Percentiles rank a stretch among this genome's conserved stretches.
Conservation (phyloP, 2,888 invertebrate species). For the Zygaena filipendulae region DNA sequence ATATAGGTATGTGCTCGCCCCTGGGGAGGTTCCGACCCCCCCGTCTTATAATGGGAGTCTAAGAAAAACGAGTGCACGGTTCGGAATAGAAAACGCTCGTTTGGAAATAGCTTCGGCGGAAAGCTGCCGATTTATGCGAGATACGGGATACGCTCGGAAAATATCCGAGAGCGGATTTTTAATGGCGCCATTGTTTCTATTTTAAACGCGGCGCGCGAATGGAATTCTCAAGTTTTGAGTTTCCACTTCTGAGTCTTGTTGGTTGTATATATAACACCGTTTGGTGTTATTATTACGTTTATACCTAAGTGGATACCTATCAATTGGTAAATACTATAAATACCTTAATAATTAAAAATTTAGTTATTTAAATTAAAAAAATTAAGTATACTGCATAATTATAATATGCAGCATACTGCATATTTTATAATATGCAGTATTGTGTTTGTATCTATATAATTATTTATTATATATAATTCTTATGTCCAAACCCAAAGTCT, state of each 20-base stretch:
- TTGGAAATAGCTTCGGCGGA: conserved; percentile 67
- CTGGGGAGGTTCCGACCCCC: conserved; percentile 23
- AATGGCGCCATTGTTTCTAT: conserved; percentile 66
- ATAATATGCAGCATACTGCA: too few species aligned
- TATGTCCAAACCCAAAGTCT: too few species aligned
- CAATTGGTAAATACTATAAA: too few species aligned
- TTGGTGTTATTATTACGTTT: too few species aligned
- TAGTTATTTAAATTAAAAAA: too few species aligned
- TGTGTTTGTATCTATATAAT: too few species aligned
- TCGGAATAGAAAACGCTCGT: conserved; percentile 67
- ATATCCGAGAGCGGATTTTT: conserved; percentile 66
- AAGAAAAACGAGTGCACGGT: conserved; percentile 67
- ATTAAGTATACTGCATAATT: too few species aligned
- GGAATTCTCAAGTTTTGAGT: conserved; percentile 52
- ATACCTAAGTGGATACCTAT: too few species aligned
- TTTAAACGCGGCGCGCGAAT: conserved; percentile 63
- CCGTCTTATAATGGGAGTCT: conserved; percentile 60
- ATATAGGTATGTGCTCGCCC: conserved; percentile 21
- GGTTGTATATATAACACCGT: too few species aligned
- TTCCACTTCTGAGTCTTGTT: conserved; percentile 25
- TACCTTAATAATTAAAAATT: too few species aligned
- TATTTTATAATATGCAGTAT: too few species aligned
- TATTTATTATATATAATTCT: too few species aligned
- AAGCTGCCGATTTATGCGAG: conserved; percentile 64
- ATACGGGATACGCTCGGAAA: conserved; percentile 64